These are phyloP conservation scores for Andrena hattorfiana DNA, from an alignment of 2,888 invertebrate species.

Conservation along the genomic window DNA sequence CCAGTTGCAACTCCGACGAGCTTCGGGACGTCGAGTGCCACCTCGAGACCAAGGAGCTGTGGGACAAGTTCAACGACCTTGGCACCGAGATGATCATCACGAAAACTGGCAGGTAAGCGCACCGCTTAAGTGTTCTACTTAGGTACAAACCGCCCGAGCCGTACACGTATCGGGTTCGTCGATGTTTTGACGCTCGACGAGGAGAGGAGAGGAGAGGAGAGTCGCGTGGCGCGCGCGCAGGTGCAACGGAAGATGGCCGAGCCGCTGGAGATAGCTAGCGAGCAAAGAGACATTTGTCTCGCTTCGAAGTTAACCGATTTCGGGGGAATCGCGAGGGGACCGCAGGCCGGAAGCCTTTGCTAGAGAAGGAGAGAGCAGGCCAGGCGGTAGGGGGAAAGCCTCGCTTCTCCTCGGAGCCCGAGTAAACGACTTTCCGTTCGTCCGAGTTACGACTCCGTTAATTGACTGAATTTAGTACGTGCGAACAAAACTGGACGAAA, in stretches of 20 bases:
- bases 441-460: slow-evolving; percentile 27
- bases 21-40: slow-evolving; percentile 89
- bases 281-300: slow-evolving; percentile 21
- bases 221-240: slow-evolving; percentile 40
- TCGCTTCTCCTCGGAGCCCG: background rate
- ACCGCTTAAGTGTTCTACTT: background rate
- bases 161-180: background rate
- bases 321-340: background rate
- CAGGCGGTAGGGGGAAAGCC: background rate
- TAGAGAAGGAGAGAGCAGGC: background rate
- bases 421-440: slow-evolving; percentile 19
- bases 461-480: slow-evolving; percentile 38
- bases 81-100: slow-evolving; percentile 95
- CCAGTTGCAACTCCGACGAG: slow-evolving; percentile 89
- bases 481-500: slow-evolving; percentile 31
- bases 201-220: slow-evolving; percentile 1
- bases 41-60: slow-evolving; percentile 92
- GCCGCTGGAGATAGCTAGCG: slow-evolving; percentile 7
- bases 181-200: too few relatives aligned
- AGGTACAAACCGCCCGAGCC: background rate
- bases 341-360: background rate
- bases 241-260: slow-evolving; percentile 37
- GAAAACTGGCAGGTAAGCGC: slow-evolving; percentile 90
- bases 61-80: slow-evolving; percentile 92
- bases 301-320: slow-evolving; percentile 15